These are phyloP conservation scores for Megaceryle torquata DNA, from an alignment of 2,113 vertebrate species.

Conservation along the genomic window DNA sequence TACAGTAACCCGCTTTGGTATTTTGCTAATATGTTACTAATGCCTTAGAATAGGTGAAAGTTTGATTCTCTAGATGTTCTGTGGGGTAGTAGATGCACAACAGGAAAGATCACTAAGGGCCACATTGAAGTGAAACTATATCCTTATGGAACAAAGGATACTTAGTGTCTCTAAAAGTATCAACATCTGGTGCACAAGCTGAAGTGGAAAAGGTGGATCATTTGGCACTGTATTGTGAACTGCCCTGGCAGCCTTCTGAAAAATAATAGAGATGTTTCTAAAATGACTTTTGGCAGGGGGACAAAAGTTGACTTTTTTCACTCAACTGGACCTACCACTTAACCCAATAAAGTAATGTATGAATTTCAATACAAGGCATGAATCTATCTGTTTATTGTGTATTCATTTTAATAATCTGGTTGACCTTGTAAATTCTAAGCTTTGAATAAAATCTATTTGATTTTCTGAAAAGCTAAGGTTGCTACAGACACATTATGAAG, in stretches of 20 bases:
- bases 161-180: not conserved
- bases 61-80: not conserved
- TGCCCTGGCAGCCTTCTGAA: not conserved
- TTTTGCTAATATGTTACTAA: not conserved
- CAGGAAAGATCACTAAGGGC: not conserved
- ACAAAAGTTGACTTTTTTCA: conserved; percentile 33
- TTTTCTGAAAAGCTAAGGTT: conserved; percentile 13
- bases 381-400: conserved; percentile 5
- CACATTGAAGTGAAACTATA: not conserved
- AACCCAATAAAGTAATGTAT: not conserved
- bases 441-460: conserved; percentile 32
- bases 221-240: not conserved
- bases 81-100: not conserved
- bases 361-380: not conserved
- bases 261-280: conserved; percentile 21
- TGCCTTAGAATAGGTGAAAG: not conserved
- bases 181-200: conserved; percentile 16
- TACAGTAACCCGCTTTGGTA: not conserved
- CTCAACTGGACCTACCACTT: conserved; percentile 19
- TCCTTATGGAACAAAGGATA: not conserved
- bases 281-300: conserved; percentile 4
- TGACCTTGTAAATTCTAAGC: conserved; percentile 17
- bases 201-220: not conserved
- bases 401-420: conserved; percentile 33
- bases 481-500: not conserved